Percentiles rank a stretch among this genome's conserved stretches.
These are phyloP conservation scores for Lanius collurio DNA, from an alignment of 2,113 vertebrate genomes.

Conservation along the genomic window DNA sequence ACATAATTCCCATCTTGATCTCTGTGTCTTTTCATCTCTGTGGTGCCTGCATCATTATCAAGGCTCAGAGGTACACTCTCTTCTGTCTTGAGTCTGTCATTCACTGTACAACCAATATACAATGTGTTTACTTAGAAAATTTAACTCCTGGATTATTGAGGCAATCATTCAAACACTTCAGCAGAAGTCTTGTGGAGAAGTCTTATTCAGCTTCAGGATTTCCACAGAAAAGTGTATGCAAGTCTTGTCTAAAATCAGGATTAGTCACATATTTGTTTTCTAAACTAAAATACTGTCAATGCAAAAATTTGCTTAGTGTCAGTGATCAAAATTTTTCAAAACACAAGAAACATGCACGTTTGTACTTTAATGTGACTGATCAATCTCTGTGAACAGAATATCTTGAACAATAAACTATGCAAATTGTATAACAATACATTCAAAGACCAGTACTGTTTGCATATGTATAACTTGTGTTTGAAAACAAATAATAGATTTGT, in stretches of 20 bases:
- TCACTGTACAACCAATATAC: background rate
- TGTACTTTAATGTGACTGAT: background rate
- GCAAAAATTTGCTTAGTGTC: background rate
- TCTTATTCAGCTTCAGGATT: background rate
- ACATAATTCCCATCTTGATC: background rate
- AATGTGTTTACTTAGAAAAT: background rate
- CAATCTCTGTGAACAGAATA: background rate
- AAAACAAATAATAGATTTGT: background rate
- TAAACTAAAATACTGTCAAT: background rate
- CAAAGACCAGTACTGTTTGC: background rate
- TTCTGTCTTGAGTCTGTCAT: background rate
- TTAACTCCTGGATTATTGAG: background rate
- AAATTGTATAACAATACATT: background rate
- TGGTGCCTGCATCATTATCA: background rate
- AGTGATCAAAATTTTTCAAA: background rate
- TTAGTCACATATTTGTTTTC: background rate
- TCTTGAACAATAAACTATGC: background rate
- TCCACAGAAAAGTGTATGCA: background rate
- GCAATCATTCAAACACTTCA: background rate
- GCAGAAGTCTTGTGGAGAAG: background rate
- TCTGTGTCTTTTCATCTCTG: background rate
- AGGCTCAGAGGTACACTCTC: background rate
- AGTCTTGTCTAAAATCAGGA: background rate
- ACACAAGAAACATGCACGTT: background rate
- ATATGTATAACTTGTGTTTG: background rate